phyloP scores from a whole-genome alignment of 2,888 invertebrate genomes.

The Sinotaia quadrata region DNA sequence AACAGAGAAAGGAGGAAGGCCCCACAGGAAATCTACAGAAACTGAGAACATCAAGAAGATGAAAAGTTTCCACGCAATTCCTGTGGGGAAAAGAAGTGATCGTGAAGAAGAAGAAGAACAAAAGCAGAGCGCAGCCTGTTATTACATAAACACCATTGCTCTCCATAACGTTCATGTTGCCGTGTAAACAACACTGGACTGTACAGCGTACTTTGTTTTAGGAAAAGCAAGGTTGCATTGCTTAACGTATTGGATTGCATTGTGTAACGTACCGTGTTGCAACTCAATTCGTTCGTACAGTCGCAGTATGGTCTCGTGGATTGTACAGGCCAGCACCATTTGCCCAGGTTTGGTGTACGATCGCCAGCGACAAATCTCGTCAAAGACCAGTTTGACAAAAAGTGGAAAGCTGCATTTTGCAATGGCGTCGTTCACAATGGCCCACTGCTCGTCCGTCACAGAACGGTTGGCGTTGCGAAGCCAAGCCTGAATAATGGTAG shows the following conservation, averaged over 20 bases:
- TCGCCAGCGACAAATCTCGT: constrained; percentile 96
- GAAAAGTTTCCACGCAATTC: too few relatives aligned
- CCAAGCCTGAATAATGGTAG: constrained; percentile 91
- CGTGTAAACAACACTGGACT: background rate
- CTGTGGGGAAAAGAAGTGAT: too few relatives aligned
- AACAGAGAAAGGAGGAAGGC: too few relatives aligned
- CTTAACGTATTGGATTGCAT: too few relatives aligned
- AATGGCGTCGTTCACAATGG: constrained; percentile 92
- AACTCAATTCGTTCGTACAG: constrained; percentile 95
- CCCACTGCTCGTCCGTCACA: constrained; percentile 93
- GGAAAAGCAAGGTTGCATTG: too few relatives aligned
- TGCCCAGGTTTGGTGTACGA: constrained; percentile 95
- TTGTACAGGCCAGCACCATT: constrained; percentile 92
- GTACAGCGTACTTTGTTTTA: too few relatives aligned
- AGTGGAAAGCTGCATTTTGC: constrained; percentile 94
- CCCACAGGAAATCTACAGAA: too few relatives aligned
- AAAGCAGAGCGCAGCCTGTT: too few relatives aligned
- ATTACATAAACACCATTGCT: too few relatives aligned
- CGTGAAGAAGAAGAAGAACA: too few relatives aligned
- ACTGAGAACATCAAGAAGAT: too few relatives aligned
- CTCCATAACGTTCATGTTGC: background rate
- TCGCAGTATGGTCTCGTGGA: constrained; percentile 98
- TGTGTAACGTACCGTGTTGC: constrained; percentile 77
- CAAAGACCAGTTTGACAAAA: constrained; percentile 96
- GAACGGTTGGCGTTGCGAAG: constrained; percentile 75